phyloP scores from a whole-genome alignment of 1,140 invertebrate species.

The Zaprionus camerounensis region DNA sequence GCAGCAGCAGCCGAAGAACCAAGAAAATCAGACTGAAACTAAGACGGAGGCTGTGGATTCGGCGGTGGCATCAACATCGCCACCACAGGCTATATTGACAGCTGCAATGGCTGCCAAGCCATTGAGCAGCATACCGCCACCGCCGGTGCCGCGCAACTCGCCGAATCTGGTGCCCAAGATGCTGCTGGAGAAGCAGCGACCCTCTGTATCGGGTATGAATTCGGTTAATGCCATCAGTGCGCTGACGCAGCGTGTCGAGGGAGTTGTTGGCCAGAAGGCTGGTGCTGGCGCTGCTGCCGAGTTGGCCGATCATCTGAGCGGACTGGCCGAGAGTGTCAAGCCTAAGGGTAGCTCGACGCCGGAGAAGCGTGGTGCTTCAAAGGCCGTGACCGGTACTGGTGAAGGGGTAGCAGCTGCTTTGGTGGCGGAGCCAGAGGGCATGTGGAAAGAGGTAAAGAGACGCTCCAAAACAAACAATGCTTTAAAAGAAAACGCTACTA shows the following conservation, averaged over 20 bases:
- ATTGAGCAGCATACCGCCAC: slow-evolving; percentile 87
- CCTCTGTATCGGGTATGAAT: slow-evolving; percentile 55
- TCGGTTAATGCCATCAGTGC: slow-evolving; percentile 74
- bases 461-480: slow-evolving; percentile 85
- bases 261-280: slow-evolving; percentile 84
- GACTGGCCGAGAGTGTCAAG: slow-evolving; percentile 79
- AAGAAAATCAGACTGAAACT: slow-evolving; percentile 56
- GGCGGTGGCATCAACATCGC: slow-evolving; percentile 33
- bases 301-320: slow-evolving; percentile 78
- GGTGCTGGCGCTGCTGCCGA: slow-evolving; percentile 62
- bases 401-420: slow-evolving; percentile 65
- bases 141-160: slow-evolving; percentile 87
- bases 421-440: slow-evolving; percentile 79
- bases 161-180: slow-evolving; percentile 73
- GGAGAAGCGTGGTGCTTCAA: slow-evolving; percentile 54
- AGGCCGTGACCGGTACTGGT: slow-evolving; percentile 41
- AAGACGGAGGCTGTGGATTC: slow-evolving; percentile 42
- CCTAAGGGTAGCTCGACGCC: slow-evolving; percentile 69
- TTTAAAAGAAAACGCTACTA: slow-evolving; percentile 84
- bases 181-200: slow-evolving; percentile 61
- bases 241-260: slow-evolving; percentile 85
- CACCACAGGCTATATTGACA: slow-evolving; percentile 72
- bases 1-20: slow-evolving; percentile 15
- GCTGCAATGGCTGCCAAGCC: slow-evolving; percentile 86
- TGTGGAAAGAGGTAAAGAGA: slow-evolving; percentile 86